Conservation (phyloP, 2,113 vertebrate species). For the Pongo pygmaeus region DNA sequence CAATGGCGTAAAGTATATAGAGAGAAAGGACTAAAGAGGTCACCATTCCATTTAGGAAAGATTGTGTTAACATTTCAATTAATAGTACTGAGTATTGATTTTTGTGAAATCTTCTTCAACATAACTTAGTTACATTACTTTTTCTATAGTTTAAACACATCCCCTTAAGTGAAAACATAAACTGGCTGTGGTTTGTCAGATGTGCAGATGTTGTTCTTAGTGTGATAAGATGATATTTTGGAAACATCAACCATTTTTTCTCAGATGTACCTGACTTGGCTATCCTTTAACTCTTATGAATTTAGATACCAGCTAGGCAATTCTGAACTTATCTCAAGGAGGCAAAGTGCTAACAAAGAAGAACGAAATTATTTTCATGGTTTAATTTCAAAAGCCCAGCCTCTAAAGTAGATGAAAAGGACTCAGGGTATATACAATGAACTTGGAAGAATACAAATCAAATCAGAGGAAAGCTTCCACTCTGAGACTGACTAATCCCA, state of each 20-base stretch:
- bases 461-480: neutral
- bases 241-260: neutral
- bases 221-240: neutral
- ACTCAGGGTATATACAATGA: no score
- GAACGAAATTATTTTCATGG: neutral
- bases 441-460: neutral
- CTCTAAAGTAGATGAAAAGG: neutral
- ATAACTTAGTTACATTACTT: neutral
- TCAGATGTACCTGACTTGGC: neutral
- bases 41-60: neutral
- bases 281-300: neutral
- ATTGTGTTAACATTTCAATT: neutral
- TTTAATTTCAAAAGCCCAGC: neutral
- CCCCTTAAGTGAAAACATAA: neutral
- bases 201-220: neutral
- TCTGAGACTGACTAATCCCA: no score
- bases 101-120: neutral
- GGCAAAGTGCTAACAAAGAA: neutral
- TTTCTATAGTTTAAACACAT: neutral
- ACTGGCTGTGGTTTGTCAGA: neutral
- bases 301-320: neutral
- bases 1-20: neutral
- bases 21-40: neutral
- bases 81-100: neutral
- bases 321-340: neutral